Evolutionary conservation across 1,140 invertebrate genomes (phyloP).

Genomic region (Stegodyphus dumicola): DNA sequence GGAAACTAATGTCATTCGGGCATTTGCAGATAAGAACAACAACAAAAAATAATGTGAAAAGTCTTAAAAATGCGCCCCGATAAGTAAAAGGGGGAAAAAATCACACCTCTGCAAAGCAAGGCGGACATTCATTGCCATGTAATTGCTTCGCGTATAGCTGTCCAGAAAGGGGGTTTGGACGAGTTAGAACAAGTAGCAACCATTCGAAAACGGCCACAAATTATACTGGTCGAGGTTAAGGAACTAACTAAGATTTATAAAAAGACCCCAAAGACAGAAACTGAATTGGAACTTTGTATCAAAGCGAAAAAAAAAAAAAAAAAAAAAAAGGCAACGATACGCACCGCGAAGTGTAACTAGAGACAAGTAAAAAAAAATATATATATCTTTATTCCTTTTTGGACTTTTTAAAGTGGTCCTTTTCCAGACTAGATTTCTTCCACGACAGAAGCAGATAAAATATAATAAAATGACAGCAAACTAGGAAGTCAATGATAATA

Average conservation of each 20-base stretch:
- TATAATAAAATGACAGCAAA: slow-evolving; percentile 9
- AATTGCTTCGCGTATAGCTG: not conserved
- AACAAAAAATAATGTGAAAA: too few species aligned
- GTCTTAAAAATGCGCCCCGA: too few species aligned
- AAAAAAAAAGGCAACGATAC: slow-evolving; percentile 26
- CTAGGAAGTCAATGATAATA: slow-evolving; percentile 7
- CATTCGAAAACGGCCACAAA: not conserved
- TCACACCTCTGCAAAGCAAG: too few species aligned
- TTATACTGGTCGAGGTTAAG: slow-evolving; percentile 25
- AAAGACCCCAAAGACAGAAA: not conserved
- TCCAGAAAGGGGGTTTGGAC: too few species aligned
- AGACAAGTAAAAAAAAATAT: slow-evolving; percentile 14
- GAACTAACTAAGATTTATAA: slow-evolving; percentile 10
- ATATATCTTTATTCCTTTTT: slow-evolving; percentile 23
- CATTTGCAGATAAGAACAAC: too few species aligned
- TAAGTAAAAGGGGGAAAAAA: too few species aligned
- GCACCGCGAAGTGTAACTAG: slow-evolving; percentile 47
- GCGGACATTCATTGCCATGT: too few species aligned
- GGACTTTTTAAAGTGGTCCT: not conserved
- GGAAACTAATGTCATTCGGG: too few species aligned
- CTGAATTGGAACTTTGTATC: slow-evolving; percentile 25
- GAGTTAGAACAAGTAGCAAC: too few species aligned
- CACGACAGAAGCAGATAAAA: not conserved
- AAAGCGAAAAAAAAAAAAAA: slow-evolving; percentile 9
- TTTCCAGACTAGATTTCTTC: slow-evolving; percentile 16